Evolutionary conservation across 2,888 invertebrate genomes (phyloP).

Genomic region (Bimastos eiseni): DNA sequence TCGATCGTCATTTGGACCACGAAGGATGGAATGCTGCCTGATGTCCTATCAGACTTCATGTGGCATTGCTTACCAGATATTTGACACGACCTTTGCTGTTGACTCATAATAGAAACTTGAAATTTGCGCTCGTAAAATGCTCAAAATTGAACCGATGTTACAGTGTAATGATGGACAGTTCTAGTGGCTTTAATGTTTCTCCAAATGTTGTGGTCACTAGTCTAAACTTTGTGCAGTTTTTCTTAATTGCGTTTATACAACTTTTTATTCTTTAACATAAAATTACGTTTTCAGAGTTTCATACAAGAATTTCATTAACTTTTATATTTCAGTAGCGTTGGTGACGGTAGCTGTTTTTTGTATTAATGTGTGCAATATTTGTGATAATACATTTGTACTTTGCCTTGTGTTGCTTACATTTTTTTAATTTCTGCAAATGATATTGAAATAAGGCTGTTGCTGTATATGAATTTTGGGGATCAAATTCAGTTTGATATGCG

Average conservation of each 20-base stretch:
- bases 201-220: background rate
- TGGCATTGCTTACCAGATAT: conserved; percentile 15
- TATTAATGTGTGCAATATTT: background rate
- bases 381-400: background rate
- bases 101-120: background rate
- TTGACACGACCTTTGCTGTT: conserved; percentile 16
- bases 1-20: background rate
- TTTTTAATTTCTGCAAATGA: background rate
- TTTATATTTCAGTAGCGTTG: background rate
- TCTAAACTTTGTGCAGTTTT: background rate
- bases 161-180: background rate
- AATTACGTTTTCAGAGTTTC: background rate
- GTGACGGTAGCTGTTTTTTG: background rate
- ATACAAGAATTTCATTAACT: too few species aligned
- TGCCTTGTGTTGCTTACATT: background rate
- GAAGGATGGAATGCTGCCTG: conserved; percentile 10
- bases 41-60: background rate
- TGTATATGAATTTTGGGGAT: background rate
- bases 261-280: background rate
- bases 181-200: background rate
- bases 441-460: background rate
- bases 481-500: background rate
- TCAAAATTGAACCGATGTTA: background rate
- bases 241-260: background rate
- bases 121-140: background rate